Evolutionary conservation across 37 sponge, comb jelly and placozoan genomes (phyloP).

Genomic region (Geodia barretti): DNA sequence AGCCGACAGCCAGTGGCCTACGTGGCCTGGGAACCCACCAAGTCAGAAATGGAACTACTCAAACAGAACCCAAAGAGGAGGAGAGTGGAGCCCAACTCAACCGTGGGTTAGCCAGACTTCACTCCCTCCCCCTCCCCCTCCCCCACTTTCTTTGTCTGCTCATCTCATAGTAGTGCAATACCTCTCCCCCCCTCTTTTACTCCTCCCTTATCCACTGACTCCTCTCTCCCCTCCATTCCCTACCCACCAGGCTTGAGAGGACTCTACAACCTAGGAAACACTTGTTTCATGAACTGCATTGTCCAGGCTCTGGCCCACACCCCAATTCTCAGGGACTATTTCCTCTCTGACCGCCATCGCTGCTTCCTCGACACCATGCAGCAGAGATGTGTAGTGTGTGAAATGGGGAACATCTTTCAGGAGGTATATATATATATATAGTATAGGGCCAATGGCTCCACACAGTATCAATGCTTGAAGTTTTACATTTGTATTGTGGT

Average conservation of each 20-base stretch:
- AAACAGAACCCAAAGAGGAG: slow-evolving; percentile 73
- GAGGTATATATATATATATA: no score
- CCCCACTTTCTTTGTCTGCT: not conserved
- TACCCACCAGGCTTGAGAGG: slow-evolving; percentile 80
- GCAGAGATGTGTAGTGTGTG: slow-evolving; percentile 89
- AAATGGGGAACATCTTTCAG: slow-evolving; percentile 91
- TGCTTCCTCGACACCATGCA: slow-evolving; percentile 67
- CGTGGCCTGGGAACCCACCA: slow-evolving; percentile 71
- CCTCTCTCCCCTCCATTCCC: slow-evolving; percentile 2
- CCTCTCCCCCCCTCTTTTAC: not conserved
- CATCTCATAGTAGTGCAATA: not conserved
- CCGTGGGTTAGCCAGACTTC: slow-evolving; percentile 47
- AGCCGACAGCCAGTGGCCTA: slow-evolving; percentile 50
- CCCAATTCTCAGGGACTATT: slow-evolving; percentile 93
- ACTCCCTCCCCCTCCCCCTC: slow-evolving; percentile 7
- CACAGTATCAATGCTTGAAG: no score
- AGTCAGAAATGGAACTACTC: slow-evolving; percentile 58
- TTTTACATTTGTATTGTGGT: no score
- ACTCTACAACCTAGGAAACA: slow-evolving; percentile 95
- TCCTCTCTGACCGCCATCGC: slow-evolving; percentile 91
- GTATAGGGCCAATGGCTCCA: no score
- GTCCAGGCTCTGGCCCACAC: slow-evolving; percentile 95
- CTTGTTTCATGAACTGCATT: slow-evolving; percentile 99
- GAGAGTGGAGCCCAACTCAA: slow-evolving; percentile 68
- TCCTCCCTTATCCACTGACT: no score